Conservation (phyloP, 2,797 vertebrate species). For the Chaenodraco wilsoni region DNA sequence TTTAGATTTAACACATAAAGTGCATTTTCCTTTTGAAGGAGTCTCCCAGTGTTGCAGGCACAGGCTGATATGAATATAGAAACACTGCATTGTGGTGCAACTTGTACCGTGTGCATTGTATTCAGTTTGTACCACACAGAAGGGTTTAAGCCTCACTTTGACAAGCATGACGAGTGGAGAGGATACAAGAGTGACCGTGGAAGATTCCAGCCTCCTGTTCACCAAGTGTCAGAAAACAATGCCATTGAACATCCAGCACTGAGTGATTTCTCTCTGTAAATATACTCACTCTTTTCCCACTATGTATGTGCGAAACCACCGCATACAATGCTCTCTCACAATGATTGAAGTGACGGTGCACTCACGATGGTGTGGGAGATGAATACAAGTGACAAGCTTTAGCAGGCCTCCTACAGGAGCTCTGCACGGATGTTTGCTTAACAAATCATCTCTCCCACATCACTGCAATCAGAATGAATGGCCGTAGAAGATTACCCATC, state of each 20-base stretch:
- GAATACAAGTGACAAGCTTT: slow-evolving; percentile 22
- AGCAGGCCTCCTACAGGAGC: slow-evolving; percentile 18
- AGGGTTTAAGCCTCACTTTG: background rate
- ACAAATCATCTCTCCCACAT: slow-evolving; percentile 49
- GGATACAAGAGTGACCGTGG: too few relatives aligned
- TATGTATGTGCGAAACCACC: slow-evolving; percentile 20
- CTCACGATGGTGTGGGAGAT: slow-evolving; percentile 52
- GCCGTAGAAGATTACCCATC: slow-evolving; percentile 15
- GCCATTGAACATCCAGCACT: too few relatives aligned
- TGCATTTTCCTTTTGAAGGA: background rate
- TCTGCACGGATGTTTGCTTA: slow-evolving; percentile 50
- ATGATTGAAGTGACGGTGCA: slow-evolving; percentile 33
- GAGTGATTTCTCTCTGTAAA: too few relatives aligned
- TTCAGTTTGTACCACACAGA: background rate
- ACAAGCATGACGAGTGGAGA: too few relatives aligned
- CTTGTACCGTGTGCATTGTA: background rate
- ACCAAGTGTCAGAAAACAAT: too few relatives aligned
- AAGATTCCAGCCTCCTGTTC: too few relatives aligned
- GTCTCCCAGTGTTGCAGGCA: background rate
- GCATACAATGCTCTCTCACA: slow-evolving; percentile 13
- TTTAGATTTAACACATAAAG: background rate
- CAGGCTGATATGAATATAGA: background rate
- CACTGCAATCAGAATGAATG: slow-evolving; percentile 36
- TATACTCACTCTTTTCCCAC: background rate
- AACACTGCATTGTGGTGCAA: background rate